Percentiles rank a stretch among this genome's conserved stretches.
Conservation (phyloP, 2,888 invertebrate genomes). For the Cephonodes hylas region DNA sequence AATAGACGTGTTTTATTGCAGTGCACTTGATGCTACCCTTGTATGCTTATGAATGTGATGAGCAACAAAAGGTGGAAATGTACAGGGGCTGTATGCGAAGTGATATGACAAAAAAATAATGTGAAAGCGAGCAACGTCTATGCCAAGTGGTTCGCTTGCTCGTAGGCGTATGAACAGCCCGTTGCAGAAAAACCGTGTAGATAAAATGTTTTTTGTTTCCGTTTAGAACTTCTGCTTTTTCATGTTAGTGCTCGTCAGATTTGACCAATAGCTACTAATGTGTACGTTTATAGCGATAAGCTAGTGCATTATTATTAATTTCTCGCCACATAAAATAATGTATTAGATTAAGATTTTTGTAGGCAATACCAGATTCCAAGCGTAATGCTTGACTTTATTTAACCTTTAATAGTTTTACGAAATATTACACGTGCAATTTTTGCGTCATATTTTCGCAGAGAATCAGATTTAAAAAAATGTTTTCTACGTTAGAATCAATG, state of each 20-base stretch:
- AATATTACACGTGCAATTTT: no score
- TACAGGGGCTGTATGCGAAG: conserved; percentile 34
- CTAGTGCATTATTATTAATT: no score
- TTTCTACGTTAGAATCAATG: no score
- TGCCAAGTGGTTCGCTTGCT: conserved; percentile 21
- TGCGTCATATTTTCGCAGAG: no score
- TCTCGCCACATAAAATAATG: no score
- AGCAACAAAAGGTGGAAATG: conserved; percentile 40
- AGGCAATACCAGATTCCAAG: no score
- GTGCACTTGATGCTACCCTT: conserved; percentile 34
- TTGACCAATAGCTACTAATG: neutral
- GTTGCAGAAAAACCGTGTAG: conserved; percentile 1
- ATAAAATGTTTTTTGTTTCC: conserved; percentile 2
- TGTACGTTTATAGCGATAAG: no score
- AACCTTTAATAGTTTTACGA: no score
- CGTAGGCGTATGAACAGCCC: conserved; percentile 22
- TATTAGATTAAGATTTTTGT: no score
- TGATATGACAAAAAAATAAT: conserved; percentile 42
- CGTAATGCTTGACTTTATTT: no score
- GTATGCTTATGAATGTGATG: conserved; percentile 43
- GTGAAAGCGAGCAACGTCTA: conserved; percentile 32
- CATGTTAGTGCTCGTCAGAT: neutral
- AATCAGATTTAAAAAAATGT: no score
- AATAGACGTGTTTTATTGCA: conserved; percentile 30
- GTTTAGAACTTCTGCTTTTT: neutral